Evolutionary conservation across 23 tunicate genomes (phyloP).

Genomic region (Ciona savignyi): DNA sequence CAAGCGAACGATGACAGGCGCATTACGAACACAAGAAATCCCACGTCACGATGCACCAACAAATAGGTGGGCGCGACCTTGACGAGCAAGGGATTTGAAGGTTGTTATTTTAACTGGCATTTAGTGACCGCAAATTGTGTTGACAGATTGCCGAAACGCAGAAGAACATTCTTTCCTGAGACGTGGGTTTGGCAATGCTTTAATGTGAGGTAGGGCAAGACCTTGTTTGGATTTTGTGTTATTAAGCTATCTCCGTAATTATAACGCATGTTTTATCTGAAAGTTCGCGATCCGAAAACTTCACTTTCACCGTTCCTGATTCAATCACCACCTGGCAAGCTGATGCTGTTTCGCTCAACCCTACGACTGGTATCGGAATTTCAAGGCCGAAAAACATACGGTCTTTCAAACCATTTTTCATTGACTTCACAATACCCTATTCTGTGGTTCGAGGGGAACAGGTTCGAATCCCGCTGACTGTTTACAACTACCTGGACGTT

Average conservation of each 20-base stretch:
- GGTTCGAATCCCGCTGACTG: conserved; percentile 56
- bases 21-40: not conserved
- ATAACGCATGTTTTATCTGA: not conserved
- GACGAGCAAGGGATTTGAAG: too few relatives aligned
- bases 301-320: conserved; percentile 69
- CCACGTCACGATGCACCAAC: not conserved
- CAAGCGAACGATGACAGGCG: conserved; percentile 8
- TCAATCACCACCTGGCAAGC: conserved; percentile 84
- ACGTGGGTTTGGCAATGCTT: conserved; percentile 97
- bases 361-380: conserved; percentile 63
- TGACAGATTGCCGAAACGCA: too few relatives aligned
- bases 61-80: too few relatives aligned
- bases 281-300: conserved; percentile 15
- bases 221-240: not conserved
- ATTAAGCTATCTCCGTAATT: not conserved
- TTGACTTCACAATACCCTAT: conserved; percentile 77
- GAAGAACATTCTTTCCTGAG: conserved; percentile 82
- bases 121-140: too few relatives aligned
- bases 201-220: conserved; percentile 29
- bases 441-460: conserved; percentile 81
- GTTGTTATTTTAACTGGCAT: too few relatives aligned
- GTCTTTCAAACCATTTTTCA: conserved; percentile 43
- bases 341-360: conserved; percentile 50
- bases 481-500: conserved; percentile 66
- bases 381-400: conserved; percentile 21